Conservation (phyloP, 2,113 vertebrate species). For the Chaenocephalus aceratus region DNA sequence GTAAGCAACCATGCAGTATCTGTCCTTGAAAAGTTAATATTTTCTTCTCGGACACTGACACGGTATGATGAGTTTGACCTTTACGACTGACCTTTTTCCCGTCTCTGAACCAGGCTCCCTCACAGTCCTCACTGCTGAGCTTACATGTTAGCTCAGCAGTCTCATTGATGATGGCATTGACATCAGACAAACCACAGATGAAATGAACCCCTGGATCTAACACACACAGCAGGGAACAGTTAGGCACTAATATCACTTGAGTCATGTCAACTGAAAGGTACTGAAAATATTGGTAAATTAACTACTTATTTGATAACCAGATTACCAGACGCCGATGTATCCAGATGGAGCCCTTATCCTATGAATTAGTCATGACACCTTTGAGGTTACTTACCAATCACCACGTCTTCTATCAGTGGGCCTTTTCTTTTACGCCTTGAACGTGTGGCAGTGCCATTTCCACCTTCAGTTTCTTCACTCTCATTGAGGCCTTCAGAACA, state of each 20-base stretch:
- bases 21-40: not conserved
- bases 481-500: not conserved
- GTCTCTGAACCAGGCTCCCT: constrained; percentile 89
- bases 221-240: constrained; percentile 7
- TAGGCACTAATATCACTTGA: not conserved
- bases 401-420: constrained; percentile 50
- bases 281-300: too few species aligned
- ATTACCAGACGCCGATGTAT: not conserved
- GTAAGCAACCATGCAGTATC: not conserved
- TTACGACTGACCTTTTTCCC: constrained; percentile 83
- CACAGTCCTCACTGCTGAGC: constrained; percentile 83
- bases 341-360: not conserved
- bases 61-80: not conserved
- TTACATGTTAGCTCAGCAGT: constrained; percentile 83
- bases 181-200: constrained; percentile 84
- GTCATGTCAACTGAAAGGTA: not conserved
- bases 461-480: constrained; percentile 24
- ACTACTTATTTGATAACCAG: not conserved
- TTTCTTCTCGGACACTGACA: not conserved
- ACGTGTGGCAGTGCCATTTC: constrained; percentile 1
- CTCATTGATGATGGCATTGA: constrained; percentile 81
- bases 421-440: constrained; percentile 57
- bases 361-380: not conserved
- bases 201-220: constrained; percentile 83
- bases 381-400: constrained; percentile 65